phyloP scores from a whole-genome alignment of 2,113 vertebrate species.

The Aldabrachelys gigantea region DNA sequence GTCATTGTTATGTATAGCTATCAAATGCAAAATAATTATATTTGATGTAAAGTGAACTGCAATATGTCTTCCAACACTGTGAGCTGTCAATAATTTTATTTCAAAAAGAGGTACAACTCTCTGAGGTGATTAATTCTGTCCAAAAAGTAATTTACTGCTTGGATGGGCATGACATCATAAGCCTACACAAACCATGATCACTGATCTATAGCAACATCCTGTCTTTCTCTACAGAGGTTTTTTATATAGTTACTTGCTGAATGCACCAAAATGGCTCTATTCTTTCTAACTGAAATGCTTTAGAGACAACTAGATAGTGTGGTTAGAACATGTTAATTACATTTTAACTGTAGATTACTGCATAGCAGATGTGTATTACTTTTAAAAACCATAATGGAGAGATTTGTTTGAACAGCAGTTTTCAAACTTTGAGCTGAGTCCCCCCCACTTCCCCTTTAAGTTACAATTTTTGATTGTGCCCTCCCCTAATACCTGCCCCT shows the following conservation, averaged over 20 bases:
- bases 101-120: constrained; percentile 34
- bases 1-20: neutral
- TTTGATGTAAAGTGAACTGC: constrained; percentile 3
- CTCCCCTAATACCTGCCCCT: too few species aligned
- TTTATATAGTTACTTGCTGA: neutral
- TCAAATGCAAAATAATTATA: constrained; percentile 46
- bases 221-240: constrained; percentile 17
- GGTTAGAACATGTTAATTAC: neutral
- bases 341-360: neutral
- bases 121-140: constrained; percentile 37
- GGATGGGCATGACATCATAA: constrained; percentile 23
- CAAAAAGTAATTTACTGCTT: constrained; percentile 58
- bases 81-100: constrained; percentile 2
- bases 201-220: constrained; percentile 6
- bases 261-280: neutral
- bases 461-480: too few species aligned
- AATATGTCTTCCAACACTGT: neutral
- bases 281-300: neutral
- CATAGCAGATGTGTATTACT: neutral
- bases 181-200: neutral
- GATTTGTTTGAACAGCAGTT: neutral
- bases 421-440: too few species aligned
- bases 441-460: too few species aligned
- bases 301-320: neutral
- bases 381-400: neutral